Conservation (phyloP, 2,888 invertebrate genomes). For the Tribolium freemani region DNA sequence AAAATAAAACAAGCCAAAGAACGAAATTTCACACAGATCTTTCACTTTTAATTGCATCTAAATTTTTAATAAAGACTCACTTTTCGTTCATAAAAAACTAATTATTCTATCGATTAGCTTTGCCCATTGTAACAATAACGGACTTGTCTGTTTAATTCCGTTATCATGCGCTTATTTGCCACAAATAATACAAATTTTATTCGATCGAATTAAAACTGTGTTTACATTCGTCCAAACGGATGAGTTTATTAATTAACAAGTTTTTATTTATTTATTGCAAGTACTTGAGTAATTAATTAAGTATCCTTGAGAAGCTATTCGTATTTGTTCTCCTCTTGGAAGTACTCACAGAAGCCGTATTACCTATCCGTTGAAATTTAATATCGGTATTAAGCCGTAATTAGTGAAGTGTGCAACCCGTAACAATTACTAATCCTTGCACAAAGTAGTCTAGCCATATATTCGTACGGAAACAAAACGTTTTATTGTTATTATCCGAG, state of each 20-base stretch:
- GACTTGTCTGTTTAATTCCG: too few species aligned
- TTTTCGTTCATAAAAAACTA: background rate
- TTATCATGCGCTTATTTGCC: too few species aligned
- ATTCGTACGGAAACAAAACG: background rate
- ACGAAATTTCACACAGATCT: background rate
- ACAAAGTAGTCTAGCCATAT: constrained; percentile 1
- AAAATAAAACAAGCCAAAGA: constrained; percentile 1
- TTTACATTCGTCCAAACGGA: too few species aligned
- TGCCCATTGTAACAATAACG: too few species aligned
- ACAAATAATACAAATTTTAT: too few species aligned
- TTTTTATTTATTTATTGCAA: too few species aligned
- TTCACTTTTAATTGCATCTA: background rate
- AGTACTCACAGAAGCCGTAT: too few species aligned
- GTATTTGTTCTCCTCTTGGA: background rate
- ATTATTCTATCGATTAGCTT: background rate
- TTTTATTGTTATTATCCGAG: constrained; percentile 7
- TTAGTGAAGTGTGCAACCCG: constrained; percentile 13
- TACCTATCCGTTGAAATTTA: constrained; percentile 4
- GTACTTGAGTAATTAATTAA: background rate
- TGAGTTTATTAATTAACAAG: too few species aligned
- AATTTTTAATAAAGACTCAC: background rate
- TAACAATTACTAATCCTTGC: constrained; percentile 20
- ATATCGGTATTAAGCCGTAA: constrained; percentile 11
- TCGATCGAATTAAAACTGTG: too few species aligned
- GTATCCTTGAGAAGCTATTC: too few species aligned